phyloP scores from a whole-genome alignment of 1,140 invertebrate genomes.

The Drosophila lacertosa region DNA sequence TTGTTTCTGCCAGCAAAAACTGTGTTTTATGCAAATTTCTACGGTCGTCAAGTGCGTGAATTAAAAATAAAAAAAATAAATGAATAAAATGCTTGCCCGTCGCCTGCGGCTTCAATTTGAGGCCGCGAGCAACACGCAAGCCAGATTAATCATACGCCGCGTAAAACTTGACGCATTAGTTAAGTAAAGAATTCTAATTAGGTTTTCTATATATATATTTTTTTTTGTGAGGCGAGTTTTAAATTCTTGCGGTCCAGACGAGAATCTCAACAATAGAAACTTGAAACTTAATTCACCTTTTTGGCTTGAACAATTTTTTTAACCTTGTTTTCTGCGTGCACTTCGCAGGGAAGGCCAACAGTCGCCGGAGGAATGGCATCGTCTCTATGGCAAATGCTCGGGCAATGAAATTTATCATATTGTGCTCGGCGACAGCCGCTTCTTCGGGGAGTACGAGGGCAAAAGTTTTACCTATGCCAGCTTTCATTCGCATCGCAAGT shows the following conservation, averaged over 20 bases:
- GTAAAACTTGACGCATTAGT: conserved; percentile 44
- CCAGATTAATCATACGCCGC: conserved; percentile 51
- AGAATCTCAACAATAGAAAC: conserved; percentile 28
- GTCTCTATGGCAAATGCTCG: conserved; percentile 97
- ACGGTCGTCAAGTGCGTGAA: conserved; percentile 36
- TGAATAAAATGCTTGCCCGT: conserved; percentile 1
- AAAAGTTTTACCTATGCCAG: conserved; percentile 99
- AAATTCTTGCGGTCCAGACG: conserved; percentile 17
- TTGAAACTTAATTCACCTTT: conserved; percentile 28
- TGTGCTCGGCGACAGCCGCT: conserved; percentile 95
- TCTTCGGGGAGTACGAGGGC: conserved; percentile 99
- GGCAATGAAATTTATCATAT: conserved; percentile 99
- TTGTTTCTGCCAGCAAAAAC: conserved; percentile 41
- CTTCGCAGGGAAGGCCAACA: conserved; percentile 95
- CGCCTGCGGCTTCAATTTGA: conserved; percentile 8
- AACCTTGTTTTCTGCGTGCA: background rate
- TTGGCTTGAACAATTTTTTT: background rate
- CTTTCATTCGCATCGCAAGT: conserved; percentile 99
- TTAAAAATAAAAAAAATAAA: conserved; percentile 24
- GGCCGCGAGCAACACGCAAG: conserved; percentile 27
- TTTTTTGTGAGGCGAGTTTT: background rate
- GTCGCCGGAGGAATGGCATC: conserved; percentile 98
- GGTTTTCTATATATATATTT: background rate
- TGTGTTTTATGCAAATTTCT: conserved; percentile 44
- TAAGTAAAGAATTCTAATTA: conserved; percentile 47